phyloP scores from a whole-genome alignment of 2,113 vertebrate genomes.

The Zosterops borbonicus region DNA sequence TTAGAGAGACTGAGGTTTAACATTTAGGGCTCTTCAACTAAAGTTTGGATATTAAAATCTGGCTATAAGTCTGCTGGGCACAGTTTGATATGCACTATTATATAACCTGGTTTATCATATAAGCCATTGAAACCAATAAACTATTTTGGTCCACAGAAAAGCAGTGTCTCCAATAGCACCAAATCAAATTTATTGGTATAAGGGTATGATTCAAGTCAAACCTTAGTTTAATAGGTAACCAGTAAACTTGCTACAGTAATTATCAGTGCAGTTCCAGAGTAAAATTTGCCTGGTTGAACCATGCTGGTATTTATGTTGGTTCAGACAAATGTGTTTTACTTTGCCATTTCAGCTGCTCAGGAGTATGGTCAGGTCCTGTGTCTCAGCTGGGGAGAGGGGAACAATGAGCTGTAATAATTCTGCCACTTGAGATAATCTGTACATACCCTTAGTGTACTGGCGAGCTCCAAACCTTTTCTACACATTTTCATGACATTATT shows the following conservation, averaged over 20 bases:
- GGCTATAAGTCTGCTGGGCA: neutral
- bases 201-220: neutral
- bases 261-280: neutral
- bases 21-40: neutral
- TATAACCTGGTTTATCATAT: neutral
- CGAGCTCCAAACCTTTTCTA: neutral
- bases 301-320: neutral
- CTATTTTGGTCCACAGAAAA: neutral
- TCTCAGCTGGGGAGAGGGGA: neutral
- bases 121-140: neutral
- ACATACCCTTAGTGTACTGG: neutral
- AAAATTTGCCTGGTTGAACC: neutral
- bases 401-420: neutral
- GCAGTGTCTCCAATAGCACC: neutral
- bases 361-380: neutral
- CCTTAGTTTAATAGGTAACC: slow-evolving; percentile 22
- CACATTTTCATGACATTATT: neutral
- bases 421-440: neutral
- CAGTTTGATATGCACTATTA: neutral
- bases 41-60: neutral
- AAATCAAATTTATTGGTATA: neutral
- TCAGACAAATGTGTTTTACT: neutral
- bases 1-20: neutral
- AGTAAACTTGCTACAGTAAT: neutral
- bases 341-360: neutral